Evolutionary conservation across 37 sponge, comb jelly and placozoan genomes (phyloP), one percentile per base, ranked within the genome.

Genomic region (Crambe crambe): DNA sequence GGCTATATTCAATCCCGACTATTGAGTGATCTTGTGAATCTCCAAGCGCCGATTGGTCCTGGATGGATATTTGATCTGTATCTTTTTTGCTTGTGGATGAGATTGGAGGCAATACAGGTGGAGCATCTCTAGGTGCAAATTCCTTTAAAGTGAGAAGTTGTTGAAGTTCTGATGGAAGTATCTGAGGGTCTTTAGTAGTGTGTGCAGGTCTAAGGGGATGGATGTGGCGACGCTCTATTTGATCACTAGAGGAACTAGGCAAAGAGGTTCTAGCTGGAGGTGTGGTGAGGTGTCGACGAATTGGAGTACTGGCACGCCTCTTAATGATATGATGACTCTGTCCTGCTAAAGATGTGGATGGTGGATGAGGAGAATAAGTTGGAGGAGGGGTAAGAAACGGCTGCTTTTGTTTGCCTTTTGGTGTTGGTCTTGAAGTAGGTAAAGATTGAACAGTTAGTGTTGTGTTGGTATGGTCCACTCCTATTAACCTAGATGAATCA

Each of bases 71-170:
- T 62, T 62, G 12, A 4, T 62, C 63, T 20, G 30, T 62, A 20
- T 62, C 25, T 8, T 23, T 27, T 8, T 18, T 27, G 30, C 15
- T 4, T 8, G 12, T 23, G 6, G 65, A 37, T 42, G 20, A 26
- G 29, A 83, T 83, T 23, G 83, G 83, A 2, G 83, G 83, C 17
- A 83, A 67, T 17, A 75, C 68, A 35, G 68, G 67, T 21, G 73
- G 75, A 9, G 54, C 29, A n/a, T 43, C 54, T 20, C 31, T 47
- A 15, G 12, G 6, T 47, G 51, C 12, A 47, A 15, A 6, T 47
- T 47, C 12, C 31, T 34, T 65, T 30, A 2, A 2, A 9, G 17
- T 29, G 34, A 65, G 10, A 26, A 65, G 34, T 34, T 65, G 66
- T 5, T 65, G 34, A 3, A 65, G 10, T 32, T 65, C 66, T 3